Conservation (phyloP, 2,113 vertebrate genomes). For the Python bivittatus region DNA sequence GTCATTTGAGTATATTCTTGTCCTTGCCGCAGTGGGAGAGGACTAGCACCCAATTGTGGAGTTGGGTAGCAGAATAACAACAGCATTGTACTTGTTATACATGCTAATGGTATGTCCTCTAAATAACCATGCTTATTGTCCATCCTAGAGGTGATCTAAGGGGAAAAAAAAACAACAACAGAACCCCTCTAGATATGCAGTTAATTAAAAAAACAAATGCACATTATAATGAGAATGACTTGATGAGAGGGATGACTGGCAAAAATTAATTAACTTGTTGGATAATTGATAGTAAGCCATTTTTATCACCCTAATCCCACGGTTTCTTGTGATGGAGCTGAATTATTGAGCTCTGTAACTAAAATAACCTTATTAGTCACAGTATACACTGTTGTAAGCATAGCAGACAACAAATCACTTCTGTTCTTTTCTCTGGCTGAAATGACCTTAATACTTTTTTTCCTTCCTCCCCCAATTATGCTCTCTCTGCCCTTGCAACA, state of each 20-base stretch:
- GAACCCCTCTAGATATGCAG: constrained; percentile 6
- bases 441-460: constrained; percentile 38
- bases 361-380: constrained; percentile 59
- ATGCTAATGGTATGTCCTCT: background rate
- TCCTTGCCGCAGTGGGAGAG: background rate
- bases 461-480: constrained; percentile 24
- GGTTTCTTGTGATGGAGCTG: constrained; percentile 47
- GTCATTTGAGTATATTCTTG: background rate
- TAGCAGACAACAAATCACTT: constrained; percentile 52
- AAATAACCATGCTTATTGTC: background rate
- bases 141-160: background rate
- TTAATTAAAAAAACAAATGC: constrained; percentile 56
- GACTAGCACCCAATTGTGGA: background rate
- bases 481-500: constrained; percentile 18
- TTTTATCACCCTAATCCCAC: constrained; percentile 57
- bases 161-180: background rate
- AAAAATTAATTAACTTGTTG: constrained; percentile 59
- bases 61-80: background rate
- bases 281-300: constrained; percentile 51
- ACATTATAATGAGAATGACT: constrained; percentile 42
- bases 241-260: constrained; percentile 38
- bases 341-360: constrained; percentile 56
- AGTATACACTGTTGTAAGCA: constrained; percentile 33
- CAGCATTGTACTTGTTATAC: background rate
- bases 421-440: constrained; percentile 33